A percentile compares a stretch with the other conserved stretches of the same genome.
phyloP scores from a whole-genome alignment of 2,888 invertebrate species.

The Bedellia somnulentella region DNA sequence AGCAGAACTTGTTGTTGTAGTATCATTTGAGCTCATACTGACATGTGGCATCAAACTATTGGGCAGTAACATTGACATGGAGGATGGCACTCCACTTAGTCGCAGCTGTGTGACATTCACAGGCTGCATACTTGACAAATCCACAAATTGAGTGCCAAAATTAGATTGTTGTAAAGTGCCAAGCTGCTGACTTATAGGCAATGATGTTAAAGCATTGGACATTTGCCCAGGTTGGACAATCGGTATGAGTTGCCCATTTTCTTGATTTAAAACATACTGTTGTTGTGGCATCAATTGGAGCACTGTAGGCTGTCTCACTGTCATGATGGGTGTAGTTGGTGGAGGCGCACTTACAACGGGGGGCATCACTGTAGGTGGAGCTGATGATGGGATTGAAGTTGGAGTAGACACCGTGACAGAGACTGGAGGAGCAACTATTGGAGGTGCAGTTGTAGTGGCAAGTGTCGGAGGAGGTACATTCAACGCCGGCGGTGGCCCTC shows the following conservation, averaged over 20 bases:
- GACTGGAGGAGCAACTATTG: constrained; percentile 29
- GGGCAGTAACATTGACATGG: constrained; percentile 51
- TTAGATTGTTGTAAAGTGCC: constrained; percentile 37
- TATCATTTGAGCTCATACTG: constrained; percentile 30
- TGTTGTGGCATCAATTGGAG: constrained; percentile 31
- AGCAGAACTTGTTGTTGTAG: constrained; percentile 46
- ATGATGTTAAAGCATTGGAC: constrained; percentile 39
- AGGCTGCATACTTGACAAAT: constrained; percentile 47
- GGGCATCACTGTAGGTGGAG: constrained; percentile 29
- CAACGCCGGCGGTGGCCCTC: constrained; percentile 40
- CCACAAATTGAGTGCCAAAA: constrained; percentile 45
- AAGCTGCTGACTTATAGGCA: constrained; percentile 36
- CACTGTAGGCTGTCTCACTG: constrained; percentile 46
- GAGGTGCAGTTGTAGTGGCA: constrained; percentile 33
- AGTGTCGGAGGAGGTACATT: constrained; percentile 41
- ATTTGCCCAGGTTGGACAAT: constrained; percentile 51
- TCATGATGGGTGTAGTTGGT: constrained; percentile 42
- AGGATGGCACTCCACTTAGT: constrained; percentile 43
- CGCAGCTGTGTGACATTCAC: constrained; percentile 46
- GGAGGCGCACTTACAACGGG: constrained; percentile 44
- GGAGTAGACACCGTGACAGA: constrained; percentile 32
- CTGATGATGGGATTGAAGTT: constrained; percentile 27
- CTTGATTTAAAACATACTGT: constrained; percentile 49
- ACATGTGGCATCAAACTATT: constrained; percentile 43
- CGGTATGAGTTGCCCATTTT: constrained; percentile 50